Evolutionary conservation across 1,140 invertebrate genomes (phyloP), one percentile per base, ranked within the genome.

Genomic region (Odontomachus brunneus): DNA sequence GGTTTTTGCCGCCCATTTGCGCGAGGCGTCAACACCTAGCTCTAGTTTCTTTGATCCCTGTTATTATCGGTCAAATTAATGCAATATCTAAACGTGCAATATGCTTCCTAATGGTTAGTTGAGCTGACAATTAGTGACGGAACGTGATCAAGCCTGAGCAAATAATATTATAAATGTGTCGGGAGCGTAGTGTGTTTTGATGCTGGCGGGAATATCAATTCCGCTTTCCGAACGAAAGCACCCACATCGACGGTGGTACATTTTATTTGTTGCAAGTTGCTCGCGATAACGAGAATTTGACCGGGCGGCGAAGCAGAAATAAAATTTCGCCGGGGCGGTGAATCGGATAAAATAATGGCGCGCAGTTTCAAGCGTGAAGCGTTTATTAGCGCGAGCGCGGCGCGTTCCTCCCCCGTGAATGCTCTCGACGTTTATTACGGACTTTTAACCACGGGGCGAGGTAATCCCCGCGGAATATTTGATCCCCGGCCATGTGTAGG

Each of bases 381-480:
- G 57, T 74, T 82, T 82, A 82, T 82, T 74, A 82, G 17, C 60
- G 26, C 57, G 44, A 62, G 51, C 51, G 17, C 51, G 19, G 57
- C 55, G 19, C n/a, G 2, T 33, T 33, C 38, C 38, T n/a, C 17
- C 15, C 22, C 12, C 15, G 24, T 26, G 51, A 83, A 24, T 75
- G 49, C 9, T 78, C 38, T 57, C 51, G 38, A 83, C 51, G 53
- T 66, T 83, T 76, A 83, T 83, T 78, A 49, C 60, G 57, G 73
- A 65, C 73, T 65, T 78, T 78, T 67, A 66, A 83, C 82, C 26
- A 44, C 33, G 26, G n/a, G n/a, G 62, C 17, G 19, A 78, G 78
- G 44, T 83, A 67, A 83, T 78, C 51, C 51, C 63, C 19, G 15
- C 62, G 62, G 73, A 83, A 83, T 78, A 78, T 83, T 83, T 66